phyloP scores from a whole-genome alignment of 2,113 vertebrate genomes.

The Engystomops pustulosus region DNA sequence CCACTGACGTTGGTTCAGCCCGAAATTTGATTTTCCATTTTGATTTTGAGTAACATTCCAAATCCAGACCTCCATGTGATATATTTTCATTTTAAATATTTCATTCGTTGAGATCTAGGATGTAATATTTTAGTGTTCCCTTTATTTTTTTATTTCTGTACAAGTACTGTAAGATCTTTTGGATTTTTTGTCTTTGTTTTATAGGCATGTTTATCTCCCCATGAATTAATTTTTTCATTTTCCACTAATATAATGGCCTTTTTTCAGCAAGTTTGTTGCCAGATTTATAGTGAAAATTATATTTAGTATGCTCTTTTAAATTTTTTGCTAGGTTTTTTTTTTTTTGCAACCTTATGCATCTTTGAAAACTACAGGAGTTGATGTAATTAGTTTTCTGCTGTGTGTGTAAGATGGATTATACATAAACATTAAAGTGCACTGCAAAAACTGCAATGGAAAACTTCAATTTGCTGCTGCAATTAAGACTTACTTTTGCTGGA shows the following conservation, averaged over 20 bases:
- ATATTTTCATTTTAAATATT: too few relatives aligned
- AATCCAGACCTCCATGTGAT: too few relatives aligned
- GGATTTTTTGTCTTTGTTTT: neutral
- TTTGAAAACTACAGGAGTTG: slow-evolving; percentile 1
- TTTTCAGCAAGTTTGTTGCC: neutral
- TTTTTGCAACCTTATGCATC: slow-evolving; percentile 19
- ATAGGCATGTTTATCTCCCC: neutral
- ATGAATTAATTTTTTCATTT: neutral
- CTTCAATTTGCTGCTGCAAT: slow-evolving; percentile 33
- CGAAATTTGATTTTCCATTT: too few relatives aligned
- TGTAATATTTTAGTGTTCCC: too few relatives aligned
- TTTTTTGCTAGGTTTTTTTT: too few relatives aligned
- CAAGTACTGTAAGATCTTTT: too few relatives aligned
- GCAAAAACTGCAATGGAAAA: neutral
- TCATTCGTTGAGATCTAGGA: too few relatives aligned
- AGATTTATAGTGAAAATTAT: neutral
- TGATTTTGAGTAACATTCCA: too few relatives aligned
- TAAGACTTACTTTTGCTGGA: slow-evolving; percentile 8
- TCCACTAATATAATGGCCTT: neutral
- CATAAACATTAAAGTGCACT: neutral
- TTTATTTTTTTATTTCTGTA: too few relatives aligned
- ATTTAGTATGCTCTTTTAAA: neutral
- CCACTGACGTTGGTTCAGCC: too few relatives aligned
- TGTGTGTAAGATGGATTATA: slow-evolving; percentile 25
- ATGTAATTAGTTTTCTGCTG: slow-evolving; percentile 39